Evolutionary conservation across 1,140 invertebrate species (phyloP), one percentile per base, ranked within the genome.

Genomic region (Drosophila punjabiensis): DNA sequence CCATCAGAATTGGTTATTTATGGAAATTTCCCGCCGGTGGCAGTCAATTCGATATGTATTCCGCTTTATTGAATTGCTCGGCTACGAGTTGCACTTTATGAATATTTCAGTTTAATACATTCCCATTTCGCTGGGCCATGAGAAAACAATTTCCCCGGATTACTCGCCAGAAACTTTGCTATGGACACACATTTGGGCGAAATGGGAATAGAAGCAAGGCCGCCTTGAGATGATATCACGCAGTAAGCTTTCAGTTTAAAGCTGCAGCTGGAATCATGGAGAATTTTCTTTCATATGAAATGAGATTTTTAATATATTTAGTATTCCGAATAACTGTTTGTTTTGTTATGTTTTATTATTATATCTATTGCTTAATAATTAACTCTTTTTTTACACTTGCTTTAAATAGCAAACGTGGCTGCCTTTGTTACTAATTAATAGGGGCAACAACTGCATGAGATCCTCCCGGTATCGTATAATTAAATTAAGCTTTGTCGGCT

Each of bases 1-100:
- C 62, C 56, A 74, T 66, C 56, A 59, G 66, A 61, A 74, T 82
- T 48, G 41, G 52, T 79, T 69, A 82, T 82, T 79, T 75, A 82
- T 82, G 75, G 73, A 66, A 69, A 59, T 52, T 60, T 70, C 13
- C 53, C 30, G 37, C 43, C 47, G 69, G 45, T 43, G 70, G 45
- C 24, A 60, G 74, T 64, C 73, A 62, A 56, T 71, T 64, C 43
- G 56, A 59, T 62, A 53, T 73, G 66, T 45, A 60, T 82, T 70
- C 28, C 52, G 59, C 52, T 73, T 82, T 76, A 79, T 79, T 79
- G 66, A 79, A 79, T 79, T 64, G 76, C 45, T 64, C 50, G 48
- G 41, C 37, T 20, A 43, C 74, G 50, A 41, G 50, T 56, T 75
- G 73, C 71, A 56, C 60, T 47, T 76, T 65, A 76, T 76, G 52